phyloP scores from a whole-genome alignment of 2,113 vertebrate species.

The Alexandromys fortis region DNA sequence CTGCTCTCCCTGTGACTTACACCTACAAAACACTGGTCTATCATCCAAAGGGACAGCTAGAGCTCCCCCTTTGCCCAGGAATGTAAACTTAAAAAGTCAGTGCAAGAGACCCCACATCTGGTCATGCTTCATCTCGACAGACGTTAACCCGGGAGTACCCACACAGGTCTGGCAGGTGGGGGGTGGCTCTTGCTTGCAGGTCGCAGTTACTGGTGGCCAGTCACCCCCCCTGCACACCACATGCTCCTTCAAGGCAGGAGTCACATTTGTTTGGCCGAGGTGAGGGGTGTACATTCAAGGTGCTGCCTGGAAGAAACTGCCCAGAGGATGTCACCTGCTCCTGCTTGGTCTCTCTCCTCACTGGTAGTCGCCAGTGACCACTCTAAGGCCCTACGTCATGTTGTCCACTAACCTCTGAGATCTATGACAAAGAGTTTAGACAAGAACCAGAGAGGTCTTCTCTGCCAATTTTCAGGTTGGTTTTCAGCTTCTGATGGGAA shows the following conservation, averaged over 20 bases:
- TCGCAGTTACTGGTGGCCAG: neutral
- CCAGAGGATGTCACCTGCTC: neutral
- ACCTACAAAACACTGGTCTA: neutral
- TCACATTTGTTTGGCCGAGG: neutral
- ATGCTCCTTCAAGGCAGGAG: neutral
- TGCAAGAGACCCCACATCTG: neutral
- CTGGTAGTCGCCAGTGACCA: neutral
- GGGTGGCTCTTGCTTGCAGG: neutral
- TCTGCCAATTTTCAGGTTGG: neutral
- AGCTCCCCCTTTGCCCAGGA: neutral
- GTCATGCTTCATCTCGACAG: neutral
- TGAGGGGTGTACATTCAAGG: neutral
- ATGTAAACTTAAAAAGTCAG: neutral
- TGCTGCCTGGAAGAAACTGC: neutral
- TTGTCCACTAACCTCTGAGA: neutral
- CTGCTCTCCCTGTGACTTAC: neutral
- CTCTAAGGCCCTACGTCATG: too few relatives aligned
- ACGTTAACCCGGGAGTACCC: neutral
- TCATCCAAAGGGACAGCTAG: neutral
- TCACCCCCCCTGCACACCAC: too few relatives aligned
- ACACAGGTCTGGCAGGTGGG: neutral
- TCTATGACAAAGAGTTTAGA: neutral
- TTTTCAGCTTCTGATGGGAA: constrained; percentile 11
- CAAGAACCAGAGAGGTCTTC: neutral
- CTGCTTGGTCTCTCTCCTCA: neutral